phyloP scores from a whole-genome alignment of 2,797 vertebrate genomes.

The Gymnopithys bicolor region DNA sequence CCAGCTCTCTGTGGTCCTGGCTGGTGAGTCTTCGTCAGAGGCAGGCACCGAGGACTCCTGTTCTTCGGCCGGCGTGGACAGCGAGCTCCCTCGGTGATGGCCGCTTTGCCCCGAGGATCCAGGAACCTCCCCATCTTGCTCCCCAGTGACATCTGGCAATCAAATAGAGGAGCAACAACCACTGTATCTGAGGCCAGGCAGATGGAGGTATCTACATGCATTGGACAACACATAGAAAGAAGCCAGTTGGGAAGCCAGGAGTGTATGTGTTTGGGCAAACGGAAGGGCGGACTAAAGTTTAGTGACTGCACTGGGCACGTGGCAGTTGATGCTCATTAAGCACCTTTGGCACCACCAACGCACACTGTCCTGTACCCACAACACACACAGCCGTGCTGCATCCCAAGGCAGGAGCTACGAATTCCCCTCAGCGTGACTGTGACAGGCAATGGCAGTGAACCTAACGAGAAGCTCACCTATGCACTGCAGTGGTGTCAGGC shows the following conservation, averaged over 20 bases:
- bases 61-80: conserved; percentile 74
- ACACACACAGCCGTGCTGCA: conserved; percentile 76
- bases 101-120: conserved; percentile 74
- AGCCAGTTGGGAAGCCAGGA: conserved; percentile 77
- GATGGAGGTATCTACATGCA: conserved; percentile 79
- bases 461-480: conserved; percentile 76
- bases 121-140: conserved; percentile 78
- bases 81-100: conserved; percentile 73
- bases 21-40: conserved; percentile 74
- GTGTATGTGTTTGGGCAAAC: conserved; percentile 77
- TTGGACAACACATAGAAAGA: conserved; percentile 79
- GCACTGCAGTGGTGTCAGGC: conserved; percentile 76
- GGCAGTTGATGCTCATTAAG: conserved; percentile 40
- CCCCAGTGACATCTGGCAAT: conserved; percentile 80
- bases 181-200: conserved; percentile 79
- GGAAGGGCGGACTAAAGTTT: conserved; percentile 66
- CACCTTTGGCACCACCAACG: conserved; percentile 25
- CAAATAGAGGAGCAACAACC: conserved; percentile 80
- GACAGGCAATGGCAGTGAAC: conserved; percentile 75
- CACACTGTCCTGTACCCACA: conserved; percentile 71
- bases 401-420: conserved; percentile 71
- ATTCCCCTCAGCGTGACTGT: conserved; percentile 70
- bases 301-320: conserved; percentile 60
- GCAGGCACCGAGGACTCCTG: conserved; percentile 75
- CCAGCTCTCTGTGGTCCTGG: conserved; percentile 77